phyloP scores from a whole-genome alignment of 1,140 invertebrate genomes.

The Formica exsecta region DNA sequence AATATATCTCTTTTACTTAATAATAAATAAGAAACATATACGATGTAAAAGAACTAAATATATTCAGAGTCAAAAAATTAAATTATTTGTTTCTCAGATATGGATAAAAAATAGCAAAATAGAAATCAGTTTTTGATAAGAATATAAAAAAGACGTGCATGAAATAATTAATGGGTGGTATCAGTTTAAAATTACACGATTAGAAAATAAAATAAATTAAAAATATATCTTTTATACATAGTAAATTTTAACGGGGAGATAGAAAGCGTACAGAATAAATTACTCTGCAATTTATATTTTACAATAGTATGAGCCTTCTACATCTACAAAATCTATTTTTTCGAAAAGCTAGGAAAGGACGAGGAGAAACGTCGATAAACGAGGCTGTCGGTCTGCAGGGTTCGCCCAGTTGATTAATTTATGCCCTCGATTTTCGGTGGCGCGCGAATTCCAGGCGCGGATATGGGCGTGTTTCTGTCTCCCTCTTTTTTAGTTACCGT shows the following conservation, averaged over 20 bases:
- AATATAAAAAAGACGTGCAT: background rate
- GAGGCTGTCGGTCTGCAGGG: conserved; percentile 34
- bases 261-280: background rate
- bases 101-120: too few species aligned
- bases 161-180: background rate
- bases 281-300: background rate
- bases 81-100: too few species aligned
- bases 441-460: conserved; percentile 32
- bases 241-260: background rate
- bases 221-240: background rate
- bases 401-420: conserved; percentile 70
- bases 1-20: too few species aligned
- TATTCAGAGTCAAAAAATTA: too few species aligned
- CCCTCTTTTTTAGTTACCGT: conserved; percentile 57
- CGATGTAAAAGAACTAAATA: too few species aligned
- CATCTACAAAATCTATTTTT: conserved; percentile 31
- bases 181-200: background rate
- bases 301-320: background rate
- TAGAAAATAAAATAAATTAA: background rate
- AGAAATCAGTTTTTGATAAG: too few species aligned
- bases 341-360: conserved; percentile 43
- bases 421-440: conserved; percentile 64
- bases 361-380: conserved; percentile 63
- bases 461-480: conserved; percentile 56
- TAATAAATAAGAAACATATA: too few species aligned